phyloP scores from a whole-genome alignment of 2,113 vertebrate species.

The Periophthalmus modestus region DNA sequence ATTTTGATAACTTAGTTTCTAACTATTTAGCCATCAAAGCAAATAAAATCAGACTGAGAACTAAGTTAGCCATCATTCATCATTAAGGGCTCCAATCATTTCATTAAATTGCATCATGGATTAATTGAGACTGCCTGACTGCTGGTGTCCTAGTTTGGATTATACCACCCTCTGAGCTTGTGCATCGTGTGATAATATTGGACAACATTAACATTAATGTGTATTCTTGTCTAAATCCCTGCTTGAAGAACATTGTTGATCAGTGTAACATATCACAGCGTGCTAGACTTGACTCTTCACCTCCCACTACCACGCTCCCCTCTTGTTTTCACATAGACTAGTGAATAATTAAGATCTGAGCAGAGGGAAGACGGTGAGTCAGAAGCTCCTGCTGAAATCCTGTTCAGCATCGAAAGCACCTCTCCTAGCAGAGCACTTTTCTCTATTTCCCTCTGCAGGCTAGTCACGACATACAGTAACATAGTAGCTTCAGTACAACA shows the following conservation, averaged over 20 bases:
- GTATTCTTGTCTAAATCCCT: not conserved
- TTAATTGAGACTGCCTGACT: not conserved
- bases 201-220: not conserved
- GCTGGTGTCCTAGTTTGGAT: not conserved
- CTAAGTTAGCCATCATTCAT: no score
- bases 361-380: constrained; percentile 34
- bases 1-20: no score
- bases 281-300: constrained; percentile 10
- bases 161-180: not conserved
- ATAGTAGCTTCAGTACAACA: not conserved
- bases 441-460: not conserved
- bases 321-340: constrained; percentile 27
- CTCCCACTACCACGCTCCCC: not conserved
- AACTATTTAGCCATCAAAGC: no score
- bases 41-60: not conserved
- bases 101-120: not conserved
- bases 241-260: constrained; percentile 15
- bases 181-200: not conserved
- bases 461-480: not conserved
- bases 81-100: no score
- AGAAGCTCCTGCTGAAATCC: constrained; percentile 47
- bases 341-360: constrained; percentile 46
- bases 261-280: constrained; percentile 21
- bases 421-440: not conserved
- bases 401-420: constrained; percentile 43